Percentiles rank a stretch among this genome's conserved stretches.
Evolutionary conservation across 53 echinoderm and acorn worm genomes (phyloP).

Genomic region (Patiria pectinifera): DNA sequence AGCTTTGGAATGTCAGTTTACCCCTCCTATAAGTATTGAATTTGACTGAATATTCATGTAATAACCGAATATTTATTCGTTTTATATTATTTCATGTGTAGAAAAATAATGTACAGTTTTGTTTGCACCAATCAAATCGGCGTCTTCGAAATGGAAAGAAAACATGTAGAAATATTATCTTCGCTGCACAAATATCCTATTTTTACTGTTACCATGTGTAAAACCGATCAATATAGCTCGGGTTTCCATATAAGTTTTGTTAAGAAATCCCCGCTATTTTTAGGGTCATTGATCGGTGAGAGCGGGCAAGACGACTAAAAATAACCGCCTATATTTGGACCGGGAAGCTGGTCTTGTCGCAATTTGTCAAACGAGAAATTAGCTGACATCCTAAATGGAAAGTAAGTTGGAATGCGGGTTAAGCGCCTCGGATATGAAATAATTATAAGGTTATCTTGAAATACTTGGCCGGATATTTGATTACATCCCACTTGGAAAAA

Average conservation of each 20-base stretch:
- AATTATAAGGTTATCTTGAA: not conserved
- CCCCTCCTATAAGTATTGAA: too few relatives aligned
- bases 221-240: not conserved
- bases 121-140: not conserved
- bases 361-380: conserved; percentile 9
- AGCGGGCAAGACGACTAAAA: conserved; percentile 10
- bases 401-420: not conserved
- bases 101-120: too few relatives aligned
- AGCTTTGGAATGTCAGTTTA: too few relatives aligned
- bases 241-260: not conserved
- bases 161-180: not conserved
- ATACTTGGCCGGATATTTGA: conserved; percentile 7
- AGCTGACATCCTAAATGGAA: conserved; percentile 18
- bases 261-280: not conserved
- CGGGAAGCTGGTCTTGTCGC: not conserved
- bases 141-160: not conserved
- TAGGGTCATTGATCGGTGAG: not conserved
- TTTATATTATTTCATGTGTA: too few relatives aligned
- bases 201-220: not conserved
- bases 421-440: not conserved
- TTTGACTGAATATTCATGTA: too few relatives aligned
- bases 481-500: not conserved
- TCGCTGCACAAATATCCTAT: not conserved
- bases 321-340: conserved; percentile 16
- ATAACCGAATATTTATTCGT: too few relatives aligned